These are phyloP conservation scores for Labeo calbasu DNA, from an alignment of 2,797 vertebrate genomes.

Conservation along the genomic window DNA sequence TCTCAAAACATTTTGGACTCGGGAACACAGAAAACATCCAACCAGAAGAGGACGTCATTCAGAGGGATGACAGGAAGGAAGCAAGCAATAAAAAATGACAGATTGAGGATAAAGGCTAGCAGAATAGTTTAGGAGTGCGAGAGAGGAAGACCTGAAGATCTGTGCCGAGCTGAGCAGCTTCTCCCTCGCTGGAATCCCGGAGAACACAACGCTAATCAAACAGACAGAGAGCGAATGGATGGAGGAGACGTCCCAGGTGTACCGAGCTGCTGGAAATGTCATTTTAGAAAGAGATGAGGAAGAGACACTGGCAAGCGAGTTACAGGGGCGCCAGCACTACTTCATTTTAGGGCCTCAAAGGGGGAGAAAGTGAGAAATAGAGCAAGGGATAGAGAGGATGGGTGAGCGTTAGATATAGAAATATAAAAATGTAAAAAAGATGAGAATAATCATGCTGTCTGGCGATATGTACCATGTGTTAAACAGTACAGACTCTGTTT, in stretches of 20 bases:
- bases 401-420: slow-evolving; percentile 10
- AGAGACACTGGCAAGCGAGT: slow-evolving; percentile 40
- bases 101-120: slow-evolving; percentile 23
- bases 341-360: slow-evolving; percentile 46
- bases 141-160: slow-evolving; percentile 3
- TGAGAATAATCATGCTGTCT: slow-evolving; percentile 5
- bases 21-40: neutral
- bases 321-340: slow-evolving; percentile 8
- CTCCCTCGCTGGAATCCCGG: slow-evolving; percentile 7
- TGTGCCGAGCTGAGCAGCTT: slow-evolving; percentile 21
- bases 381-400: neutral
- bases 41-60: slow-evolving; percentile 1
- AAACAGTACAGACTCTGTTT: neutral
- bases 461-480: neutral
- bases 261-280: slow-evolving; percentile 46
- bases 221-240: slow-evolving; percentile 18
- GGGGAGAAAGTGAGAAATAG: slow-evolving; percentile 17
- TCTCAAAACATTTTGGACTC: neutral
- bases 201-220: slow-evolving; percentile 47
- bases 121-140: slow-evolving; percentile 27
- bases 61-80: neutral
- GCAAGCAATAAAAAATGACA: slow-evolving; percentile 39
- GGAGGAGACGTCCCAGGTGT: slow-evolving; percentile 38
- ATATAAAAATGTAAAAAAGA: neutral
- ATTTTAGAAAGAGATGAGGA: slow-evolving; percentile 49